phyloP scores from a whole-genome alignment of 1,140 invertebrate genomes.

The Achroia grisella region DNA sequence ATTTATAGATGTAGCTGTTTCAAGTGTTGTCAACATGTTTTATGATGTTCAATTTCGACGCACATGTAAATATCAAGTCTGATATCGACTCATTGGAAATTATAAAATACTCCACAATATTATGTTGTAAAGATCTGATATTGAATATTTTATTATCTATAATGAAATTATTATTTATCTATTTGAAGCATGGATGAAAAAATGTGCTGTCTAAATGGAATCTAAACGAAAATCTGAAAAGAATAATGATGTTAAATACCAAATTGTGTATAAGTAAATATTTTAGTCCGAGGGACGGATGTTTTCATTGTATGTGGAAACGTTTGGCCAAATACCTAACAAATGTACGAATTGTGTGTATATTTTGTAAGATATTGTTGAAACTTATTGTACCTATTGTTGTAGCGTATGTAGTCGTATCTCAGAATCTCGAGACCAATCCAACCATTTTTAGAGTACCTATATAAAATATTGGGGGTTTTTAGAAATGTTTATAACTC shows the following conservation, averaged over 20 bases:
- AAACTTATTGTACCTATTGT: slow-evolving; percentile 51
- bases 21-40: not conserved
- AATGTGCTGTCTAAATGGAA: no score
- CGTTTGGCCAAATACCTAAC: slow-evolving; percentile 31
- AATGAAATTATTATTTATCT: slow-evolving; percentile 9
- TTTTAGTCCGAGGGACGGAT: not conserved
- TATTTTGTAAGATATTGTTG: slow-evolving; percentile 69
- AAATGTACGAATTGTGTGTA: slow-evolving; percentile 36
- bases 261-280: no score
- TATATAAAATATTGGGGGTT: slow-evolving; percentile 56
- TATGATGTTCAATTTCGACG: not conserved
- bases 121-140: slow-evolving; percentile 2
- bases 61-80: no score
- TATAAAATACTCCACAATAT: not conserved
- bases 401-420: slow-evolving; percentile 54
- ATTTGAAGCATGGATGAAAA: slow-evolving; percentile 1
- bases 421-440: slow-evolving; percentile 68
- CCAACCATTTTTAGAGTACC: slow-evolving; percentile 57
- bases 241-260: no score
- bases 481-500: slow-evolving; percentile 60
- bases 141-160: not conserved
- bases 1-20: no score
- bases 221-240: no score
- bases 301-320: slow-evolving; percentile 12
- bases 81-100: no score